Conservation (phyloP, 2,797 vertebrate species). For the Netta rufina region DNA sequence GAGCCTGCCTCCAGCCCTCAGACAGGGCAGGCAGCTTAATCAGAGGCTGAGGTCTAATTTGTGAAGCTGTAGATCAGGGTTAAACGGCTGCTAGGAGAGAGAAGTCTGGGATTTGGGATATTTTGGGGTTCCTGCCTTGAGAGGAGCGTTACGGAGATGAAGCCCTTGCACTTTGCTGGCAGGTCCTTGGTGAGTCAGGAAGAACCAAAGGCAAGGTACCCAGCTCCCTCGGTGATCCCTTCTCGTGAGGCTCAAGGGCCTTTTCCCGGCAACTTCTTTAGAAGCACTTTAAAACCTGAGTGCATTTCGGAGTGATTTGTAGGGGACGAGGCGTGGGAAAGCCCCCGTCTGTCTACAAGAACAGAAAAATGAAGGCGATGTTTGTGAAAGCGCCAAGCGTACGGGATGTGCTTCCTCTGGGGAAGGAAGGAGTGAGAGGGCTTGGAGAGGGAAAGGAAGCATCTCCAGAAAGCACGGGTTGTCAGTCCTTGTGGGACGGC, state of each 20-base stretch:
- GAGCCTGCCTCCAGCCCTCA: background rate
- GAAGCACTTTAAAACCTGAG: background rate
- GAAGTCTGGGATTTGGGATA: accelerated
- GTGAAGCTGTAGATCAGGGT: background rate
- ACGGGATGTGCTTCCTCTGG: background rate
- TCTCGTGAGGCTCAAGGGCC: background rate
- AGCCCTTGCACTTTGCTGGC: accelerated
- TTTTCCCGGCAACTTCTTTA: background rate
- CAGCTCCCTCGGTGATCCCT: background rate
- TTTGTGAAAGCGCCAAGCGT: background rate
- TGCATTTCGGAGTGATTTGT: background rate
- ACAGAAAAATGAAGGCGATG: background rate
- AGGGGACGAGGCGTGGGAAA: background rate
- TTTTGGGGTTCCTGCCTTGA: background rate
- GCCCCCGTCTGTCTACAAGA: background rate
- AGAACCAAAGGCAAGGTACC: background rate
- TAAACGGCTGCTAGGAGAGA: background rate
- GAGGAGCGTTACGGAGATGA: background rate
- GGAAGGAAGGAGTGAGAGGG: background rate
- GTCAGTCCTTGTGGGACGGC: background rate
- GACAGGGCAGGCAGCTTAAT: background rate
- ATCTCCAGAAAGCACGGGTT: background rate
- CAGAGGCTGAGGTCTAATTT: background rate
- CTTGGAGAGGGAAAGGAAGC: background rate
- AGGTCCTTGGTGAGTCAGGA: background rate